A percentile compares a stretch with the other conserved stretches of the same genome.
Evolutionary conservation across 2,113 vertebrate species (phyloP).

Genomic region (Xiphorhynchus elegans): DNA sequence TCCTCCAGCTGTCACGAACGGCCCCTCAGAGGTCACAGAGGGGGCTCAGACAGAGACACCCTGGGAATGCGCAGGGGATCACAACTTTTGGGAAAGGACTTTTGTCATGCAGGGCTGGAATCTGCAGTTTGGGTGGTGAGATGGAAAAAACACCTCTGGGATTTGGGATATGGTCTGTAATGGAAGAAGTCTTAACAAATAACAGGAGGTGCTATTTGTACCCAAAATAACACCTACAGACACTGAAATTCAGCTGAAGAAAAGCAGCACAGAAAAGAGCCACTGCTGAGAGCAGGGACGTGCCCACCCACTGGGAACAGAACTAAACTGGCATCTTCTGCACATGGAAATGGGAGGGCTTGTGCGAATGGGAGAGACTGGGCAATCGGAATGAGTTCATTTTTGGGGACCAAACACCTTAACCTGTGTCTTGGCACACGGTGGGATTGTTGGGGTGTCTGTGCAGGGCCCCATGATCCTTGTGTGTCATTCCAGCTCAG

Average conservation of each 20-base stretch:
- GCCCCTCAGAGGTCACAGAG: background rate
- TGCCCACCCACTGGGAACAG: accelerated
- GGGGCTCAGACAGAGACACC: background rate
- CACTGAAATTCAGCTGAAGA: accelerated
- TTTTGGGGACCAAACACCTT: accelerated
- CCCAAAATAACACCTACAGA: accelerated
- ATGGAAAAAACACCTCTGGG: background rate
- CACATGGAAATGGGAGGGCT: background rate
- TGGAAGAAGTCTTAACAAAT: accelerated
- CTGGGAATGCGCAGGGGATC: accelerated
- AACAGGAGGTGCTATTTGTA: accelerated
- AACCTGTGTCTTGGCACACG: background rate
- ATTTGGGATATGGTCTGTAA: background rate
- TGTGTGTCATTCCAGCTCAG: background rate
- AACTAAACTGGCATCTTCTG: background rate
- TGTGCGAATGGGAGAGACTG: accelerated
- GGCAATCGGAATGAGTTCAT: accelerated
- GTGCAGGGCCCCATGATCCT: background rate
- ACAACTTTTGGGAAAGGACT: background rate
- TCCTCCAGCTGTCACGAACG: accelerated
- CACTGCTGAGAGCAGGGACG: accelerated
- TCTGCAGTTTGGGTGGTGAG: background rate
- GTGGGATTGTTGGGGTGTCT: background rate
- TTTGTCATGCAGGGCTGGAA: background rate
- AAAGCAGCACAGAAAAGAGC: accelerated